Conservation (phyloP, 2,888 invertebrate species). For the Leptinotarsa rubiginosa region DNA sequence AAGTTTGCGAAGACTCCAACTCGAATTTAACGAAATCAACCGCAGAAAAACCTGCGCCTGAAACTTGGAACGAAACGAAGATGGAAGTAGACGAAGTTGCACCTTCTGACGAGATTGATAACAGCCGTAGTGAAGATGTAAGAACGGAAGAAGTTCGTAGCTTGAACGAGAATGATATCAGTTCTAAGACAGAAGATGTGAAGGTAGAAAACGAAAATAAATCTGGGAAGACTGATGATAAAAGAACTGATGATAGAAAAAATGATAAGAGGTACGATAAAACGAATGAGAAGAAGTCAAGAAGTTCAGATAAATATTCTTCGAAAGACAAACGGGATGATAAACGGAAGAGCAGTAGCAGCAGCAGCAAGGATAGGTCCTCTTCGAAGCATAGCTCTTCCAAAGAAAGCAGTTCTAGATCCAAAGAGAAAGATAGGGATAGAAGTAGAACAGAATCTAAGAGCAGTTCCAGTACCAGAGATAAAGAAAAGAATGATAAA, state of each 20-base stretch:
- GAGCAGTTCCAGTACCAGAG: slow-evolving; percentile 43
- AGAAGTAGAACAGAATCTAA: slow-evolving; percentile 47
- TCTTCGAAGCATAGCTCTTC: slow-evolving; percentile 30
- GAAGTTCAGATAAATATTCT: slow-evolving; percentile 64
- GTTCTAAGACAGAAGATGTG: neutral
- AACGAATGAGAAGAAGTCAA: slow-evolving; percentile 48
- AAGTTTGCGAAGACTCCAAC: slow-evolving; percentile 57
- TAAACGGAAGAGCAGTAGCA: slow-evolving; percentile 37
- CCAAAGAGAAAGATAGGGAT: slow-evolving; percentile 44
- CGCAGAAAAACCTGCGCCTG: slow-evolving; percentile 13
- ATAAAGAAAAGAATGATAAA: slow-evolving; percentile 37
- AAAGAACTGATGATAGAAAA: slow-evolving; percentile 39
- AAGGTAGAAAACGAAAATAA: slow-evolving; percentile 31
- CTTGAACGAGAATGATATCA: neutral
- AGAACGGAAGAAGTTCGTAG: neutral
- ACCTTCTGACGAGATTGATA: slow-evolving; percentile 23
- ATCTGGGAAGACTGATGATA: slow-evolving; percentile 35
- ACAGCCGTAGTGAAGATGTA: neutral
- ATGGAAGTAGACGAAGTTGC: slow-evolving; percentile 9
- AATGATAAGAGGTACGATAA: slow-evolving; percentile 44
- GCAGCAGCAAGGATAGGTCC: slow-evolving; percentile 42
- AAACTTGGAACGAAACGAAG: slow-evolving; percentile 18
- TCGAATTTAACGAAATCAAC: neutral
- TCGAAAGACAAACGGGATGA: slow-evolving; percentile 60
- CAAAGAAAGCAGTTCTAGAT: slow-evolving; percentile 46